Evolutionary conservation across 2,888 invertebrate species (phyloP), one percentile per base, ranked within the genome.

Genomic region (Heliothis peltigera): DNA sequence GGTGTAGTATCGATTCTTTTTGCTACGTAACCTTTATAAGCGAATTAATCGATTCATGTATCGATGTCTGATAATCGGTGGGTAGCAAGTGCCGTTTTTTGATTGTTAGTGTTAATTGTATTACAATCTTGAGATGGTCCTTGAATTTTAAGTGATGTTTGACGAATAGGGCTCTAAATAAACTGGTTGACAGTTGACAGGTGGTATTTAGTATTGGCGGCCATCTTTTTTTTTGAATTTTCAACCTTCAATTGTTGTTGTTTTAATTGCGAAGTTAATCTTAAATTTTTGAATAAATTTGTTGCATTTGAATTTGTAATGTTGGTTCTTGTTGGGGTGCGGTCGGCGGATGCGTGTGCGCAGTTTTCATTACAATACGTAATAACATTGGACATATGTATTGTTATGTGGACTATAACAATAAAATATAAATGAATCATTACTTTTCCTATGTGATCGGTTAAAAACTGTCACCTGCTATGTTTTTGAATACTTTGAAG

Each of bases 61-160:
- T 85, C 84, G 80, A 84, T 87, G 81, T 85, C 84, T 79, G 68
- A 61, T 85, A 87, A 87, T 87, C 84, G 81, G 80, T 79, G 67
- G 75, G 79, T 80, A 82, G 67, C 79, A 64, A 75, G 66, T 63
- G 52, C 48, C 22, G 77, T 85, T 82, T 83, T 83, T 81, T 74
- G 47, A 67, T 61, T 68, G n/a, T 58, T 64, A 65, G 54, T 71
- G 60, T 68, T 69, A 73, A 63, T 70, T 59, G 48, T 55, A 46
- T 57, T 39, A 66, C 84, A 78, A 81, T 49, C 54, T 18, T 70
- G 63, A 58, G 12, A 35, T 56, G 83, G 77, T 2, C 81, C 73
- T n/a, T 68, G 49, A 19, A 44, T 49, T 18, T 19, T 42, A 64
- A 59, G 21, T 53, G 4, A n/a, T 35, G 5, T 12, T 62, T 44